Base-by-base conservation (phyloP, 1,140 invertebrate species). In the Rhysida immarginata region DNA sequence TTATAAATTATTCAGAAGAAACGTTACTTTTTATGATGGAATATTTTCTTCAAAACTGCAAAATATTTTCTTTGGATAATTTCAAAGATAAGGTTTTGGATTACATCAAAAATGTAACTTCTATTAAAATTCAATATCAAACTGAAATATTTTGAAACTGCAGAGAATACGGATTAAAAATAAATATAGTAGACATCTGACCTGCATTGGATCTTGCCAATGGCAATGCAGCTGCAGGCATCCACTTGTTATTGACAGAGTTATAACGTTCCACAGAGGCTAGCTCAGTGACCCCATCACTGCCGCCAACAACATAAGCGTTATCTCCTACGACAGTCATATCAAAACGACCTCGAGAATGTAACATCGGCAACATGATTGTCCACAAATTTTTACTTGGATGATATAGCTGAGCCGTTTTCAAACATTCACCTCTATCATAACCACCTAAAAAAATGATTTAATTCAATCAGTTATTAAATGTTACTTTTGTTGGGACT, bases 341-440 rank as follows among this genome's bases (percentile, higher is more conserved):
- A 62, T 83, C 81, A 67, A 88, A 86, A 2, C 87, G 73, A 11
- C 84, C 87, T 52, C 87, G 69, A 27, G 79, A 77, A 63, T 78
- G 74, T 26, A 71, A 74, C 86, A 91, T 87, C 20, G 77, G 69
- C 0, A 80, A 74, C 59, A 85, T 65, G 2, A 69, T 63, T 25
- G 72, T 68, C 86, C 87, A 90, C 26, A 66, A 71, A 65, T 88
- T 89, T 2, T 68, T 72, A 35, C 72, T 69, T 2, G 81, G 77
- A 63, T 83, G 75, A 69, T 85, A 91, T 20, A 76, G 74, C 71
- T 90, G 87, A 1, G 82, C 83, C 16, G 76, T 75, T 53, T 78
- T 79, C 44, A 92, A 71, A 65, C 86, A 90, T 66, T 91, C 85
- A 18, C 81, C 83, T 44, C 87, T 75, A 67, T 91, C 85, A 68